These are phyloP conservation scores for Trichogramma dendrolimi DNA, from an alignment of 2,888 invertebrate genomes.

Conservation along the genomic window DNA sequence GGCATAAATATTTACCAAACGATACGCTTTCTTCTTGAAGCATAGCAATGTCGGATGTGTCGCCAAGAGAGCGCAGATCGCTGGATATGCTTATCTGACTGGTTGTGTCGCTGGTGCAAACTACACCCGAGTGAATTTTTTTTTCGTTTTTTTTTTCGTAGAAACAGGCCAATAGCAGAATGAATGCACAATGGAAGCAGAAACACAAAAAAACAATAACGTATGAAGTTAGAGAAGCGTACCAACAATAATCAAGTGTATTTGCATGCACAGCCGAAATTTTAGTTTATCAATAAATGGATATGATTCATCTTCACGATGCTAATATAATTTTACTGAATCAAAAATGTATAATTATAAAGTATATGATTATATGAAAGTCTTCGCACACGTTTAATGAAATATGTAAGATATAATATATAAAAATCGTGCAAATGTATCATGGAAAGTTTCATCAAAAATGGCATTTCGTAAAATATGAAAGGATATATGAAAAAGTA, in stretches of 20 bases:
- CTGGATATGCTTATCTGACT: slow-evolving; percentile 53
- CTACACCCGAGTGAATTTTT: slow-evolving; percentile 43
- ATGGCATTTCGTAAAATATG: too few species aligned
- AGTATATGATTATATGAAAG: not conserved
- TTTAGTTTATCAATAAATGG: too few species aligned
- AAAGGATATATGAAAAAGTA: slow-evolving; percentile 1
- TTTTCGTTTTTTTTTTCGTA: slow-evolving; percentile 1
- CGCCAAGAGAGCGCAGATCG: slow-evolving; percentile 50
- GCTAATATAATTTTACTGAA: slow-evolving; percentile 5
- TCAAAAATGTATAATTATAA: not conserved
- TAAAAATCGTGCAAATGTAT: too few species aligned
- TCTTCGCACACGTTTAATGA: too few species aligned
- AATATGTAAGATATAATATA: too few species aligned
- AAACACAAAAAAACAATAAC: slow-evolving; percentile 35
- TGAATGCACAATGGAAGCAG: slow-evolving; percentile 45
- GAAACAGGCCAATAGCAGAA: slow-evolving; percentile 38
- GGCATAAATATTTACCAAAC: slow-evolving; percentile 47
- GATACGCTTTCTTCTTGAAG: slow-evolving; percentile 51
- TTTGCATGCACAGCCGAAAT: too few species aligned
- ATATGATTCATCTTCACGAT: not conserved
- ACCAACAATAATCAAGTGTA: slow-evolving; percentile 20
- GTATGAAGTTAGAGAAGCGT: not conserved
- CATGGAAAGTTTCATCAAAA: too few species aligned
- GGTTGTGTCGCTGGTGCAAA: slow-evolving; percentile 50
- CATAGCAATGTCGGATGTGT: slow-evolving; percentile 49